phyloP scores from a whole-genome alignment of 2,113 vertebrate species.

The Trachemys scripta region DNA sequence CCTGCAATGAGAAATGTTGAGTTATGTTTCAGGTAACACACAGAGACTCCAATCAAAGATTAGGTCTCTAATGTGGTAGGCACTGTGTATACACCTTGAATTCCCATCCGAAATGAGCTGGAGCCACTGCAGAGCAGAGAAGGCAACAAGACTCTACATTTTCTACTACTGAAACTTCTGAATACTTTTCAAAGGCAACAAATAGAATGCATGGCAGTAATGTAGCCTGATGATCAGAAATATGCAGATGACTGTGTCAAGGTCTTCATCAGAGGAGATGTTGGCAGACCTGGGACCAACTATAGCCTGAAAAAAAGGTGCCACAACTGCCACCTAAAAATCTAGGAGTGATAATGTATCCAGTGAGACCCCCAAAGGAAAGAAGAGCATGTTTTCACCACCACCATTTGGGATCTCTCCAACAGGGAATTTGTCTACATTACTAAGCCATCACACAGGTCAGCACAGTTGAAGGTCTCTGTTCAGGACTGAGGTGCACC shows the following conservation, averaged over 20 bases:
- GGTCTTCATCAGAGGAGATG: background rate
- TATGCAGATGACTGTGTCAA: accelerated
- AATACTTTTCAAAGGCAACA: background rate
- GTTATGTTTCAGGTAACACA: background rate
- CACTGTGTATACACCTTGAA: background rate
- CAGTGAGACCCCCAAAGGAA: background rate
- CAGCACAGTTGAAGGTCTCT: background rate
- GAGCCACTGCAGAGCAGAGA: background rate
- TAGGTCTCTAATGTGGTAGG: background rate
- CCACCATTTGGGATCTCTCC: background rate
- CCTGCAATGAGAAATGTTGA: background rate
- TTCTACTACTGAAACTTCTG: background rate
- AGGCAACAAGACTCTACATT: background rate
- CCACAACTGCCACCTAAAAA: background rate
- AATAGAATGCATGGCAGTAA: background rate
- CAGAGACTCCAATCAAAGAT: background rate
- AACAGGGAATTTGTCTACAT: background rate
- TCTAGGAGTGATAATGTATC: background rate
- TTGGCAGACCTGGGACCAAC: background rate
- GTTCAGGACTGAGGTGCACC: background rate
- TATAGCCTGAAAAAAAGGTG: background rate
- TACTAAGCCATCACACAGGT: background rate
- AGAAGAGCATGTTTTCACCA: background rate
- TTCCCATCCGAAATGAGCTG: background rate
- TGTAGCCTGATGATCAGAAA: background rate